Percentiles rank a stretch among this genome's conserved stretches.
Conservation (phyloP, 1,140 invertebrate genomes). For the Conus betulinus region DNA sequence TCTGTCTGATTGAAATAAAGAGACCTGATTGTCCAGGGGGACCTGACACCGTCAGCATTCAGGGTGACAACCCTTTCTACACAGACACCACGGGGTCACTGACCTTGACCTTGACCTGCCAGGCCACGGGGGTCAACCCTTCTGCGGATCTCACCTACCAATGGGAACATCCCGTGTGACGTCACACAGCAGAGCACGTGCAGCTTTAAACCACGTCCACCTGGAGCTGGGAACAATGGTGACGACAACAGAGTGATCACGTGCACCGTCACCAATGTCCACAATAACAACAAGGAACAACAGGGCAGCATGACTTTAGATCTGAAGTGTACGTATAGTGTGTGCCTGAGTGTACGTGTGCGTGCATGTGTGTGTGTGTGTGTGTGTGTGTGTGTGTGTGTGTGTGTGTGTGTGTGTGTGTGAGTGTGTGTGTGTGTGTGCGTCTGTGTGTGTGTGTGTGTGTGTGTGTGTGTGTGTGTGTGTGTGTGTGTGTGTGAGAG, state of each 20-base stretch:
- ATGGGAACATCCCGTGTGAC: neutral
- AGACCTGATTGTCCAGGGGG: neutral
- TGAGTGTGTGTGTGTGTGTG: neutral
- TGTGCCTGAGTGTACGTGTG: neutral
- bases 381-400: conserved; percentile 14
- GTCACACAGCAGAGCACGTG: neutral
- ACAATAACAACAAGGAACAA: neutral
- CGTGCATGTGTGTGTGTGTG: neutral
- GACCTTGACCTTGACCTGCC: neutral
- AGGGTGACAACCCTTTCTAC: neutral
- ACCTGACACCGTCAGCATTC: neutral
- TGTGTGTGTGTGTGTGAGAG: neutral
- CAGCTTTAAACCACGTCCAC: conserved; percentile 7
- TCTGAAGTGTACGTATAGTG: neutral
- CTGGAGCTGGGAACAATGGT: neutral
- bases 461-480: conserved; percentile 7
- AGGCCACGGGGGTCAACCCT: neutral
- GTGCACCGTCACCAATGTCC: neutral
- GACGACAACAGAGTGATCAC: conserved; percentile 1
- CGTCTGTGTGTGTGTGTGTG: neutral
- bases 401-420: neutral
- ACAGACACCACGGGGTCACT: neutral
- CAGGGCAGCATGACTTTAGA: neutral
- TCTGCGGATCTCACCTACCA: neutral
- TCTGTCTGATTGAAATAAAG: too few relatives aligned